Evolutionary conservation across 2,113 vertebrate genomes (phyloP).

Genomic region (Psittacula cyanocephala): DNA sequence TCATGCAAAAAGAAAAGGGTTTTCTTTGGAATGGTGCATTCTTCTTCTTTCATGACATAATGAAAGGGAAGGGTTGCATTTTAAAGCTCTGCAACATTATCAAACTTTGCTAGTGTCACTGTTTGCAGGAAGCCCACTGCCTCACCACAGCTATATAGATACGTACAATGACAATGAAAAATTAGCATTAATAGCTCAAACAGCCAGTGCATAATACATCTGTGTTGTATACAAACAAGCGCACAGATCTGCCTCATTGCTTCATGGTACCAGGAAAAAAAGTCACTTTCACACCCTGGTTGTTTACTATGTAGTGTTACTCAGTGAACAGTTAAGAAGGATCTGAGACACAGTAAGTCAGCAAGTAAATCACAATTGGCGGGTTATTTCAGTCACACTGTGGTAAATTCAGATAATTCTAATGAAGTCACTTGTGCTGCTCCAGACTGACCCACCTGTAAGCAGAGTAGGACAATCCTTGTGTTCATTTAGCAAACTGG

Average conservation of each 20-base stretch:
- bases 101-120: not conserved
- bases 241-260: not conserved
- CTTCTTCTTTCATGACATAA: not conserved
- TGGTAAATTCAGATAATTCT: slow-evolving; percentile 8
- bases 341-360: not conserved
- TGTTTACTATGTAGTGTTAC: not conserved
- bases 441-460: not conserved
- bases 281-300: not conserved
- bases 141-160: not conserved
- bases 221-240: not conserved
- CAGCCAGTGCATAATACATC: not conserved
- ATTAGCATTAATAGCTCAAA: not conserved
- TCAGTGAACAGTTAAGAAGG: not conserved
- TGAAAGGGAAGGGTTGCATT: slow-evolving; percentile 2
- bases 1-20: slow-evolving; percentile 39
- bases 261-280: not conserved
- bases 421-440: slow-evolving; percentile 7
- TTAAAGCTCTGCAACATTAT: not conserved
- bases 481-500: not conserved
- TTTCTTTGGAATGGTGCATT: slow-evolving; percentile 29
- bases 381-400: not conserved
- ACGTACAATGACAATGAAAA: not conserved
- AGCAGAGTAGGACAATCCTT: fast-evolving
- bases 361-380: slow-evolving; percentile 2
- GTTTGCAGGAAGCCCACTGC: not conserved